Evolutionary conservation across 1,140 invertebrate species (phyloP).

Genomic region (Thaumetopoea pityocampa): DNA sequence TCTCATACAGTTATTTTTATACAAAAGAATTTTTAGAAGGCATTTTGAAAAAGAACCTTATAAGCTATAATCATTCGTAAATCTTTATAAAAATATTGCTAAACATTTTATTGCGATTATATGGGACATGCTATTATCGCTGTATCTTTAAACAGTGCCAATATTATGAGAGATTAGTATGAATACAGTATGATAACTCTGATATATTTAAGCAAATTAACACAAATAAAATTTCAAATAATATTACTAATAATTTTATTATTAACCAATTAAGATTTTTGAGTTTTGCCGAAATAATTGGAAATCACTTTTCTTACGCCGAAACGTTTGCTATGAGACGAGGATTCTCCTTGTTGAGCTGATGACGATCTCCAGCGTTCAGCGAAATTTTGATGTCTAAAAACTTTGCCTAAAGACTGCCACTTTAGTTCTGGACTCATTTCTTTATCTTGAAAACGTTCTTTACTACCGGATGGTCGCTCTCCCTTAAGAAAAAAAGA

Average conservation of each 20-base stretch:
- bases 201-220: neutral
- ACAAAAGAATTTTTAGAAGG: too few relatives aligned
- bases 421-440: constrained; percentile 61
- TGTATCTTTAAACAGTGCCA: neutral
- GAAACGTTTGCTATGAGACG: constrained; percentile 46
- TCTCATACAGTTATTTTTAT: too few relatives aligned
- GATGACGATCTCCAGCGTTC: constrained; percentile 50
- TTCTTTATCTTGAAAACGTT: constrained; percentile 52
- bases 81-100: too few relatives aligned
- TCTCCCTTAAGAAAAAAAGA: constrained; percentile 48
- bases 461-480: constrained; percentile 45
- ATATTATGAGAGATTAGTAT: neutral
- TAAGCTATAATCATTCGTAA: too few relatives aligned
- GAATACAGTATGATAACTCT: neutral
- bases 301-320: constrained; percentile 62
- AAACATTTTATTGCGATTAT: neutral
- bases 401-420: constrained; percentile 67
- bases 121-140: neutral
- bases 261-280: constrained; percentile 35
- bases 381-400: constrained; percentile 57
- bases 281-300: constrained; percentile 46
- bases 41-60: too few relatives aligned
- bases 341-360: constrained; percentile 47
- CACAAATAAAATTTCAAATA: constrained; percentile 9
- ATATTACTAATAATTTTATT: constrained; percentile 27